Base-by-base conservation (phyloP, 2,797 vertebrate species). In the Melanotaenia maccullochi region DNA sequence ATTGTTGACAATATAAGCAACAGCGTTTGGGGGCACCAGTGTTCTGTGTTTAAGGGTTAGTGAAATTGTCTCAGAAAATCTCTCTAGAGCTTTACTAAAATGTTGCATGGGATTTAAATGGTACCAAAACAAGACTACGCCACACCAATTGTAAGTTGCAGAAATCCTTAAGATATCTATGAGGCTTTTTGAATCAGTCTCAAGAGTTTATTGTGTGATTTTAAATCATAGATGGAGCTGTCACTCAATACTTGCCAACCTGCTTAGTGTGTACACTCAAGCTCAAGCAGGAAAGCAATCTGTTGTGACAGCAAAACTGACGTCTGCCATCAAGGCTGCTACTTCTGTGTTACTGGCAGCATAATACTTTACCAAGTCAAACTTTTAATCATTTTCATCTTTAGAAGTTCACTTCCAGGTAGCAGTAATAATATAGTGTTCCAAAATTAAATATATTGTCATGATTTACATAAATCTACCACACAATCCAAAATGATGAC, bases 291-390 rank as follows among this genome's bases (percentile, higher is more conserved):
- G 36, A 54, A 49, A 38, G 38, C 57, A 71, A 71, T 68, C 44
- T 71, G 62, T 38, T 67, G 20, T 67, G 71, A 78, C 20, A 47
- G 59, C 55, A 73, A 68, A 66, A 2, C 20, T 33, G 38, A 42
- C 3, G 11, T 62, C 59, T 60, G 42, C 5, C 40, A 70, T 47
- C 57, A 25, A 24, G 28, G 28, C 67, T 62, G 33, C 60, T 57
- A 5, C 61, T 7, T 61, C 52, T 30, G 18, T 40, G 35, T 58
- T 2, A 35, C 44, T 60, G 20, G 28, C 13, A 9, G 62, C 11
- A 16, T 59, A 68, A 51, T 18, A n/a, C 24, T 38, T 60, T 35
- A 6, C 25, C 12, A 60, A 59, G 18, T 42, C 32, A 75, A 68
- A 68, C 51, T n/a, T 35, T 49, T 24, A 20, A 58, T 59, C n/a